Base-by-base conservation (phyloP, 1,140 invertebrate genomes). In the Armadillidium nasatum region DNA sequence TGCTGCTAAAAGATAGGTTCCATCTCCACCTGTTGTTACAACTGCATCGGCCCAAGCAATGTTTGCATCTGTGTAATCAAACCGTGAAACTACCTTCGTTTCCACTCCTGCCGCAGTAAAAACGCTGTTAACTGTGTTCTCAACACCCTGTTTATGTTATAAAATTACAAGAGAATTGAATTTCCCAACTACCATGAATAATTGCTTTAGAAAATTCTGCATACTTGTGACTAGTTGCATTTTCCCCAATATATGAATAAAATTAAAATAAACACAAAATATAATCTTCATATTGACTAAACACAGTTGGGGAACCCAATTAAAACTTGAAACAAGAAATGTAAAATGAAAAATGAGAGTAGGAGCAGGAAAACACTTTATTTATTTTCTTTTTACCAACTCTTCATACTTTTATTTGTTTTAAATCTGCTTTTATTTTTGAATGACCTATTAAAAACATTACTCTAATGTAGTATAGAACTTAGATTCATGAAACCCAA, bases 21-120 rank as follows among this genome's bases (percentile, higher is more conserved):
- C 98, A 87, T 99, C 97, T 0, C 98, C 98, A 60, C 97, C 97
- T 81, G 95, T 93, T 0, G 96, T 94, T 15, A 99, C 88, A 72
- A 99, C 89, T 60, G 95, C 88, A 88, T 99, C 97, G 19, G 95
- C 95, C 94, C 96, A 98, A 73, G 91, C 88, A 79, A 98, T 90
- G 71, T 78, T 76, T n/a, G 82, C 78, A 75, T 90, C 87, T 80
- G 86, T 90, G 82, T 91, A 90, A 81, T 89, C 89, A 85, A 89
- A 88, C 76, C 90, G 90, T 85, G 93, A 91, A 10, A 94, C 91
- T 79, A 96, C 86, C 85, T 90, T 90, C 7, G 93, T 93, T 83
- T 95, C 89, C 68, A 94, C 89, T 0, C 92, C 91, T 70, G 81
- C 72, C 19, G 81, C 78, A 73, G 75, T 74, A 73, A 80, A 80